Percentiles rank a stretch among this genome's conserved stretches.
phyloP scores from a whole-genome alignment of 2,888 invertebrate species.

The Julus scandinavius region DNA sequence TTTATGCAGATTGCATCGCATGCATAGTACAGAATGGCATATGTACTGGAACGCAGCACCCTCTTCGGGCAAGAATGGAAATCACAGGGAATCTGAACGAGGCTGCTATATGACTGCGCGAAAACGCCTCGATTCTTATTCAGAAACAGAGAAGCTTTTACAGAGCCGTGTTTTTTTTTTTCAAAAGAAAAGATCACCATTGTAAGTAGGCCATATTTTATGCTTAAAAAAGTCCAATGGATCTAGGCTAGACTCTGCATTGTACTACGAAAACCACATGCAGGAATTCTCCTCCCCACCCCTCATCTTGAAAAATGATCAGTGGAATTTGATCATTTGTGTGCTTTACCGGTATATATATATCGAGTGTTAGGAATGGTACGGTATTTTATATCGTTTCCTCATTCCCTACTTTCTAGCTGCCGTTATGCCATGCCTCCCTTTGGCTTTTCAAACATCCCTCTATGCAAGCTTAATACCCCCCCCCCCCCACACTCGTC shows the following conservation, averaged over 20 bases:
- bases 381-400: slow-evolving; percentile 19
- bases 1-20: too few species aligned
- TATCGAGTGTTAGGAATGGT: neutral
- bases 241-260: neutral
- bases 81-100: neutral
- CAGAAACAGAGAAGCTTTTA: neutral
- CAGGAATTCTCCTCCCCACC: neutral
- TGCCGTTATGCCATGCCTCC: neutral
- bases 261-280: neutral
- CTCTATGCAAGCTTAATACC: neutral
- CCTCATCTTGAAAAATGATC: slow-evolving; percentile 42
- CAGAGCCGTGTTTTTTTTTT: neutral
- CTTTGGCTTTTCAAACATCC: slow-evolving; percentile 23
- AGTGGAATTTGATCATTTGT: slow-evolving; percentile 37
- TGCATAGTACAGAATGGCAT: neutral
- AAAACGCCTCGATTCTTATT: neutral
- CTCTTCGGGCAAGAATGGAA: neutral
- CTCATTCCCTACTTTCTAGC: slow-evolving; percentile 32
- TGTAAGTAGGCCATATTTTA: slow-evolving; percentile 29
- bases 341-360: neutral
- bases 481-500: neutral
- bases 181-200: neutral
- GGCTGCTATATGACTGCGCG: neutral
- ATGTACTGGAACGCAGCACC: neutral
- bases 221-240: slow-evolving; percentile 37